phyloP scores from a whole-genome alignment of 2,797 vertebrate genomes.

The Protosalanx chinensis region DNA sequence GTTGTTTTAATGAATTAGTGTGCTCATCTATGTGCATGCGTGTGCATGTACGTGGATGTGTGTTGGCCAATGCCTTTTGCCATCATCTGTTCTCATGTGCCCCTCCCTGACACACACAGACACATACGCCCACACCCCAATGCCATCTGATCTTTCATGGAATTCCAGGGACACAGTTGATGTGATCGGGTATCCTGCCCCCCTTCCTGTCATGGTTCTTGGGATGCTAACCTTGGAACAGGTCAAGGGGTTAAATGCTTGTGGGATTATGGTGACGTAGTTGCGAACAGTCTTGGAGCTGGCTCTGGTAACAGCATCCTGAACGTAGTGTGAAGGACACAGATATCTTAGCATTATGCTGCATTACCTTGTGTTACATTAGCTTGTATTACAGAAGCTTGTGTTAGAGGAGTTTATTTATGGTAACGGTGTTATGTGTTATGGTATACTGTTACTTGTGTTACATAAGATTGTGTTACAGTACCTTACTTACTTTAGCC shows the following conservation, averaged over 20 bases:
- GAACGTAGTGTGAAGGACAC: too few species aligned
- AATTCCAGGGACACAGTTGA: conserved; percentile 48
- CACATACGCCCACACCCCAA: conserved; percentile 1
- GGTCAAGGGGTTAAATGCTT: conserved; percentile 47
- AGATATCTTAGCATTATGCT: too few species aligned
- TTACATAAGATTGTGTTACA: too few species aligned
- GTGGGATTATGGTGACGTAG: not conserved
- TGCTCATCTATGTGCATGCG: not conserved
- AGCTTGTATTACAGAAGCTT: too few species aligned
- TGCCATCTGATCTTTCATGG: conserved; percentile 24
- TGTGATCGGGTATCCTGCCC: conserved; percentile 33
- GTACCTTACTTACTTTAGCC: too few species aligned
- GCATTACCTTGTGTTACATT: too few species aligned
- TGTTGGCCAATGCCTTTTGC: conserved; percentile 9
- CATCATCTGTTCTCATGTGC: conserved; percentile 13
- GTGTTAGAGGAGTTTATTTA: too few species aligned
- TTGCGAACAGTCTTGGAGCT: too few species aligned
- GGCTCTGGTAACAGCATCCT: too few species aligned
- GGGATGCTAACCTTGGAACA: conserved; percentile 31
- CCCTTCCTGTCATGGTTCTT: conserved; percentile 38
- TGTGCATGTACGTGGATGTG: not conserved
- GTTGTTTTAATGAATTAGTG: conserved; percentile 16
- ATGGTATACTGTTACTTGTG: too few species aligned
- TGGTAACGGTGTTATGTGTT: too few species aligned
- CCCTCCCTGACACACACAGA: conserved; percentile 10